Evolutionary conservation across 1,140 invertebrate genomes (phyloP), one percentile per base, ranked within the genome.

Genomic region (Drosophila serrata): DNA sequence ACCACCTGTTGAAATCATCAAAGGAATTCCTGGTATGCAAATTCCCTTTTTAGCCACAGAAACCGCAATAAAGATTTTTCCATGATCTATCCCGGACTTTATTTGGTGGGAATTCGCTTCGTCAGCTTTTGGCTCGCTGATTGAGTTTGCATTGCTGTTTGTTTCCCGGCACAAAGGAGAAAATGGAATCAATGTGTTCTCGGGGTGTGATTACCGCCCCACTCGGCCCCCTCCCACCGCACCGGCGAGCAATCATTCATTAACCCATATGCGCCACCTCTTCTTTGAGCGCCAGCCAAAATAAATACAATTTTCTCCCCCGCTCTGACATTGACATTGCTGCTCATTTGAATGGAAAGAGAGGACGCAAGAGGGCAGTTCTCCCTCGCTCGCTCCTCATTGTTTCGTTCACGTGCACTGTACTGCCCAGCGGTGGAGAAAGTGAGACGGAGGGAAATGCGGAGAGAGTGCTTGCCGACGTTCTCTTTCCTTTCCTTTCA

Each of bases 311-410:
- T 53, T 51, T 43, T 45, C n/a, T n/a, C n/a, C n/a, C 11, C 19
- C 31, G 19, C 19, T 69, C 62, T 72, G 68, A 72, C 68, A 72
- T 72, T 72, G 68, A 72, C 68, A 72, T 72, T 72, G 65, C 62
- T 65, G 33, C 65, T 45, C 53, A 59, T 72, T 58, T 49, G 29
- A 72, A 59, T 72, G 51, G 33, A 67, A 40, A 42, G 22, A 69
- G 35, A 27, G 24, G 37, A 6, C 15, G 17, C 39, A 22, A 24
- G 27, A n/a, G 19, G 29, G 37, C n/a, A 17, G 19, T n/a, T 13
- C 15, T 24, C 9, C 29, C 53, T 35, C 12, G 13, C 51, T 46
- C 27, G 22, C 35, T 33, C 35, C 67, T 39, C 39, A 45, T 75
- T 65, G 46, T 43, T 42, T 17, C 13, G 45, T 64, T 76, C 74